Conservation (phyloP, 2,888 invertebrate genomes). For the Aproaerema taeniolella region DNA sequence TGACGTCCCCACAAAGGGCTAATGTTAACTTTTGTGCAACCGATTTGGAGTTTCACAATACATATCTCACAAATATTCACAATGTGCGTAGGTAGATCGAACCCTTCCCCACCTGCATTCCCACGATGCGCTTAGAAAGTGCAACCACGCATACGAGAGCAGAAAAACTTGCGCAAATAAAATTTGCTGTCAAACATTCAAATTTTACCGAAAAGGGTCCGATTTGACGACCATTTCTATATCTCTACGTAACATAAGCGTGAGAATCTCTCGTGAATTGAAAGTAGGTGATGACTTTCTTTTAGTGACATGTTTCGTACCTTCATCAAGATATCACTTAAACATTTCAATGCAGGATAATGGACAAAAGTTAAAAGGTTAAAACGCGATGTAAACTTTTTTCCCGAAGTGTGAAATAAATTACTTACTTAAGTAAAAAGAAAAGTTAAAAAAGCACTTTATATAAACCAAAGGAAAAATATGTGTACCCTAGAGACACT, state of each 20-base stretch:
- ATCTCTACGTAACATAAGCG: slow-evolving; percentile 40
- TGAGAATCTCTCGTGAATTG: slow-evolving; percentile 41
- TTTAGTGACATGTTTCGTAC: slow-evolving; percentile 13
- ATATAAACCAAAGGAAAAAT: no score
- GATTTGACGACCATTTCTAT: slow-evolving; percentile 45
- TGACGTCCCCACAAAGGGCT: slow-evolving; percentile 66
- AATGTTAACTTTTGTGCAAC: slow-evolving; percentile 72
- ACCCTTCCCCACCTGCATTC: slow-evolving; percentile 76
- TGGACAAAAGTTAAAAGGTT: slow-evolving; percentile 14
- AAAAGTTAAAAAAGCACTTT: no score
- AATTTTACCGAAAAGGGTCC: slow-evolving; percentile 58
- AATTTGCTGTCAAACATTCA: slow-evolving; percentile 63
- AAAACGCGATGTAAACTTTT: slow-evolving; percentile 6
- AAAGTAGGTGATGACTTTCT: slow-evolving; percentile 2
- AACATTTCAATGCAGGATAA: slow-evolving; percentile 14
- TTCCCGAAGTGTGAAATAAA: no score
- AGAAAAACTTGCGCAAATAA: slow-evolving; percentile 69
- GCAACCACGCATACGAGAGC: slow-evolving; percentile 37
- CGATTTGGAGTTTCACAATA: slow-evolving; percentile 52
- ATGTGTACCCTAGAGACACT: no score
- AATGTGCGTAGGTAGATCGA: slow-evolving; percentile 53
- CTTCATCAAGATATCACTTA: slow-evolving; percentile 18
- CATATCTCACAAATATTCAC: no score
- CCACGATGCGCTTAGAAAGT: slow-evolving; percentile 71
- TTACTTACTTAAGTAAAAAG: no score